Base-by-base conservation (phyloP, 92 coral and sea anemone species). In the Epizoanthus stellaris region DNA sequence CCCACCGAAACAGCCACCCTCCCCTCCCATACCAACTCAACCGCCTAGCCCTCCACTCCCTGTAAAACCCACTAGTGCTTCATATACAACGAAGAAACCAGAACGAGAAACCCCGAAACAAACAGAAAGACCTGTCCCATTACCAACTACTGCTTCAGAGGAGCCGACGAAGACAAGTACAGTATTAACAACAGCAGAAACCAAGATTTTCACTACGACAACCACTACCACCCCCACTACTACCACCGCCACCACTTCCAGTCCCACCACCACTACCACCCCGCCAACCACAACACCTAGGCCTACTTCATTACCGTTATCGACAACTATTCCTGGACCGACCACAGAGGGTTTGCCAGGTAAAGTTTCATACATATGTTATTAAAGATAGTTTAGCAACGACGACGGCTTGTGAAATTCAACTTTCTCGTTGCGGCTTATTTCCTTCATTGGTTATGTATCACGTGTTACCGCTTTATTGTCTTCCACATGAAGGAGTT, bases 21-120 rank as follows among this genome's bases (percentile, higher is more conserved):
- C 49, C n/a, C 73, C 73, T 34, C 73, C 73, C 17, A 68, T 68
- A 34, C 73, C 73, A 2, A 68, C 73, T 34, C 7, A 68, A 13
- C 49, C 49, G 23, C 19, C 49, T 43, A 19, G 14, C 73, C 45
- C 73, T 25, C 12, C 73, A 15, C 39, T 43, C 43, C 73, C 73
- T 5, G 73, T n/a, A 68, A 68, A 16, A 39, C 12, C 73, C 0
- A 14, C 11, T 34, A 38, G 45, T 38, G 4, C 49, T 19, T 17
- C 73, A 16, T 36, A 8, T 38, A 38, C 73, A 68, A 38, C 21
- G 73, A 14, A 68, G 42, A 17, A 19, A 25, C 39, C 42, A 25
- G 43, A 34, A 25, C 45, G 30, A 12, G 49, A 34, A 43, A 68
- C 49, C 3, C 17, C 43, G 17, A 36, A 21, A 34, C 20, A 12